Base-by-base conservation (phyloP, 1,140 invertebrate species). In the Coptotermes formosanus region DNA sequence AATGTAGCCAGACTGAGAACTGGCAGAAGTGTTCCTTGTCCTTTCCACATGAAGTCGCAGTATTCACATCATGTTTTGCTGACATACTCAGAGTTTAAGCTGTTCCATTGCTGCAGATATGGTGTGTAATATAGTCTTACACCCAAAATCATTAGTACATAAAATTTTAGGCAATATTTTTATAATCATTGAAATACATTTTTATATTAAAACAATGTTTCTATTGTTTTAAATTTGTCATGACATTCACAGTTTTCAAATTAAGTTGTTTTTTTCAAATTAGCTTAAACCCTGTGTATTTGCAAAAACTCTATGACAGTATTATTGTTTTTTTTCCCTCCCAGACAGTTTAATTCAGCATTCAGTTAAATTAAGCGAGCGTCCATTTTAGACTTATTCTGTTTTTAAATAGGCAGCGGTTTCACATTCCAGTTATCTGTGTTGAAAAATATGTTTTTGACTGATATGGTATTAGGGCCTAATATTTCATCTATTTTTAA, bases 201-300 rank as follows among this genome's bases (percentile, higher is more conserved):
- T 75, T 75, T 75, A 30, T 75, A 75, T 75, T 75, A 75, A 75
- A 75, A 30, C 59, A 64, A 30, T 75, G n/a, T 75, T 9, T 75
- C 2, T n/a, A 75, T 75, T 75, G 25, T 75, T 30, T 75, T 19
- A 64, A 64, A 64, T 23, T 23, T 64, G 59, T 64, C 21, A 23
- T 64, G 59, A n/a, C 59, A 64, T 64, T 48, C 0, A 48, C 45
- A 48, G 19, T 23, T 23, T 8, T 19, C 21, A 59, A 23, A 59
- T 59, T 59, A 2, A 59, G 21, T 59, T 59, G 38, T 23, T 23
- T 8, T 23, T n/a, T 75, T 30, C 16, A 75, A n/a, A 25, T 12
- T 25, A 75, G 25, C 64, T 75, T 75, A 75, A 75, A 75, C 64
- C 64, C 64, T 75, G 64, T 30, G 64, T 75, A 75, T 75, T n/a